Percentiles rank a stretch among this genome's conserved stretches.
phyloP scores from a whole-genome alignment of 2,113 vertebrate genomes.

The Protobothrops flavoviridis region DNA sequence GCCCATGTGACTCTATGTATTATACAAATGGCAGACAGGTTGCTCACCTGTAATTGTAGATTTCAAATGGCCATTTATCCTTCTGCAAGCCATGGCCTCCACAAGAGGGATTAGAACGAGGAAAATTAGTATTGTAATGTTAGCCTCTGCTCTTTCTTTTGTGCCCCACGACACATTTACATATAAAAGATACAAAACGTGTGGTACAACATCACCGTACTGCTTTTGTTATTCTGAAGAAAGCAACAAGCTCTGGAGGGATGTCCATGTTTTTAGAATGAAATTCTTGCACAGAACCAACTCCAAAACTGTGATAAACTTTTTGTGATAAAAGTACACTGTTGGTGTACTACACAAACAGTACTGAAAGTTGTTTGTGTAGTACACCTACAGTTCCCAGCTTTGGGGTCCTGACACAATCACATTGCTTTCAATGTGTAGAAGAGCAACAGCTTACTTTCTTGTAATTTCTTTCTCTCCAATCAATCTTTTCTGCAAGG shows the following conservation, averaged over 20 bases:
- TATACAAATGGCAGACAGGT: neutral
- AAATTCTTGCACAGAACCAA: neutral
- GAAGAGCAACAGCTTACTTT: neutral
- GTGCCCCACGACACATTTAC: neutral
- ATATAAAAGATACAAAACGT: neutral
- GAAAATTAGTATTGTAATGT: neutral
- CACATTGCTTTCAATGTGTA: neutral
- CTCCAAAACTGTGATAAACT: neutral
- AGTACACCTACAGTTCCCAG: neutral
- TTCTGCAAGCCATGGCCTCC: neutral
- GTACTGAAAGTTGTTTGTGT: neutral
- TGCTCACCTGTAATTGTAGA: neutral
- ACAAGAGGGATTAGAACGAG: neutral
- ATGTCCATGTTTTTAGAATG: neutral
- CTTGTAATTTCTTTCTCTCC: neutral
- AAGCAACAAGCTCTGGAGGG: neutral
- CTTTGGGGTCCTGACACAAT: neutral
- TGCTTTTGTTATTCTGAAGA: neutral
- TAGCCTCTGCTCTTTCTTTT: neutral
- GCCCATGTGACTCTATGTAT: neutral
- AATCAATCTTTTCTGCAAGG: neutral
- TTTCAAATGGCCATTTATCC: neutral
- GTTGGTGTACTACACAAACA: no score
- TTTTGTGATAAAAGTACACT: neutral
- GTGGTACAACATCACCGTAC: neutral